These are phyloP conservation scores for Palythoa grandiflora DNA, from an alignment of 92 coral and sea anemone genomes.

Conservation along the genomic window DNA sequence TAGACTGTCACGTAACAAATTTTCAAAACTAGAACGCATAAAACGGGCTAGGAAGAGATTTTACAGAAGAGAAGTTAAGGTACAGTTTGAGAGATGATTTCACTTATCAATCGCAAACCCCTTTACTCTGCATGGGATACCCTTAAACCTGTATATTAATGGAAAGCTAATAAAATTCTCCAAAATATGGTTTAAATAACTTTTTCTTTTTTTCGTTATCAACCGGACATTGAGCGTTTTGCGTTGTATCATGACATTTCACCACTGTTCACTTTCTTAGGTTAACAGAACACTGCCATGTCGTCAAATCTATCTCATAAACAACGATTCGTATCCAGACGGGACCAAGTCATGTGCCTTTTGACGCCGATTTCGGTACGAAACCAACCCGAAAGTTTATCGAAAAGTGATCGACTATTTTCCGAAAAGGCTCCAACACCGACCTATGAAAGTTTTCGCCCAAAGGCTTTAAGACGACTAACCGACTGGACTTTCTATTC, in stretches of 20 bases:
- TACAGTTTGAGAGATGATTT: no score
- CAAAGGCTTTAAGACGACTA: slow-evolving; percentile 22
- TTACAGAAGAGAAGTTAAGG: no score
- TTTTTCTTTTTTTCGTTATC: no score
- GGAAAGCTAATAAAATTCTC: no score
- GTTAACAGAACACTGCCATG: slow-evolving; percentile 10
- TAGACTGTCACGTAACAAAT: no score
- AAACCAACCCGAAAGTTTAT: neutral
- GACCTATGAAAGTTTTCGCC: slow-evolving; percentile 32
- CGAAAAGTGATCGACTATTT: slow-evolving; percentile 35
- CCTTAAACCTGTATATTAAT: no score
- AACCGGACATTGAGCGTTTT: neutral
- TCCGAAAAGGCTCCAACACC: slow-evolving; percentile 29
- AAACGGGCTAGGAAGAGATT: no score
- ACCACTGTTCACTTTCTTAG: neutral
- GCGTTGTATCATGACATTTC: neutral
- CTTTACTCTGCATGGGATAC: no score
- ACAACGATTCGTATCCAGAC: slow-evolving; percentile 29
- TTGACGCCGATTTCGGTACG: slow-evolving; percentile 32
- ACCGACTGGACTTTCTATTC: slow-evolving; percentile 35
- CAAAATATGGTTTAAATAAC: no score
- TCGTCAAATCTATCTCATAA: slow-evolving; percentile 28
- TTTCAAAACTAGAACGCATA: no score
- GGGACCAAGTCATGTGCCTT: slow-evolving; percentile 41
- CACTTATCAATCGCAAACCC: no score